These are phyloP conservation scores for Ifrita kowaldi DNA, from an alignment of 2,113 vertebrate genomes.

Conservation along the genomic window DNA sequence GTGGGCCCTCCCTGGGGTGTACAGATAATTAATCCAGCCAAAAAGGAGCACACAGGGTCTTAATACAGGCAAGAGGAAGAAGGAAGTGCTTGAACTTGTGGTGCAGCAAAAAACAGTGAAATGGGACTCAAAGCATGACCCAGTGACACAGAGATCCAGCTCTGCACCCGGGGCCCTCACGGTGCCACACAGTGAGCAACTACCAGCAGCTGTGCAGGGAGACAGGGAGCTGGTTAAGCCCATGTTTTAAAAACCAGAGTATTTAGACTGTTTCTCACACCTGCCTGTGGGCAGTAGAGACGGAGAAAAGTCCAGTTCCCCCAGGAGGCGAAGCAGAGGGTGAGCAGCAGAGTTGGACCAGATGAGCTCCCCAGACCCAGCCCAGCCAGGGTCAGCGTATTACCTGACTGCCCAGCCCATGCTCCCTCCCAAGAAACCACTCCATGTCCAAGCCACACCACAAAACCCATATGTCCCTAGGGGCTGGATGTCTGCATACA, in stretches of 20 bases:
- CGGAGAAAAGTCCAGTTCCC: neutral
- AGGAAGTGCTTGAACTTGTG: neutral
- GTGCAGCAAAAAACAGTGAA: neutral
- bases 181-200: neutral
- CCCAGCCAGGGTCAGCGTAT: rapidly evolving
- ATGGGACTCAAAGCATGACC: neutral
- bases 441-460: neutral
- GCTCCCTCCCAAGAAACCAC: neutral
- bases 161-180: neutral
- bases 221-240: neutral
- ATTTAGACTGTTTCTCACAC: neutral
- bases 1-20: neutral
- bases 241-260: neutral
- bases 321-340: neutral
- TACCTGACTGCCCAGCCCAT: neutral
- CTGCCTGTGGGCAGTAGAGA: neutral
- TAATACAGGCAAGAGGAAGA: neutral
- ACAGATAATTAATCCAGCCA: neutral
- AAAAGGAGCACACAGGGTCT: neutral
- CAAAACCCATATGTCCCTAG: neutral
- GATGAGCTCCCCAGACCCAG: neutral
- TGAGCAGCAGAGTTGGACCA: neutral
- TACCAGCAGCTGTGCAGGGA: neutral
- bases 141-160: neutral
- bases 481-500: neutral